These are phyloP conservation scores for Synanthedon tipuliformis DNA, from an alignment of 2,888 invertebrate genomes.

Conservation along the genomic window DNA sequence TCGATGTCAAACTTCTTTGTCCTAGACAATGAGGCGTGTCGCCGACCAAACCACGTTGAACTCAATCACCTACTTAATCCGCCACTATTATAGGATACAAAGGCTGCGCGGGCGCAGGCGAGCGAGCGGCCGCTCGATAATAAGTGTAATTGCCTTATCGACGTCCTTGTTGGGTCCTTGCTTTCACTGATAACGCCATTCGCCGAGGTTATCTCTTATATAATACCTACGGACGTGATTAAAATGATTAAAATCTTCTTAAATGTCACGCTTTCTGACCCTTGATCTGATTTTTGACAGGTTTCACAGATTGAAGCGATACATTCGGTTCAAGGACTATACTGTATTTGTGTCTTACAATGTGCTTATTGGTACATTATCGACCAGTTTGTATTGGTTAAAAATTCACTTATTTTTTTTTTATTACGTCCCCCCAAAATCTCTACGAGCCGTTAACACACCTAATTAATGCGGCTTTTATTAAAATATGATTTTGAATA, in stretches of 20 bases:
- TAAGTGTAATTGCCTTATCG: slow-evolving; percentile 53
- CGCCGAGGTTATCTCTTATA: slow-evolving; percentile 37
- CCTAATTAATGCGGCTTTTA: no score
- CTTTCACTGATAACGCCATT: slow-evolving; percentile 62
- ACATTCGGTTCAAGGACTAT: slow-evolving; percentile 1
- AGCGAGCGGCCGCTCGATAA: slow-evolving; percentile 32
- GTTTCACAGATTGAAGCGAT: neutral
- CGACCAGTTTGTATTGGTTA: no score
- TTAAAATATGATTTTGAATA: no score
- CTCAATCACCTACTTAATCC: slow-evolving; percentile 36
- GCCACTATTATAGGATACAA: slow-evolving; percentile 15
- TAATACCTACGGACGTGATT: slow-evolving; percentile 18
- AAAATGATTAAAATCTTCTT: slow-evolving; percentile 15
- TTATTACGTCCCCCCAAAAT: no score
- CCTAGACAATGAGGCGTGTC: slow-evolving; percentile 46
- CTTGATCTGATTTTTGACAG: slow-evolving; percentile 21
- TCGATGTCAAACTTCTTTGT: slow-evolving; percentile 14
- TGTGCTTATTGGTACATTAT: neutral
- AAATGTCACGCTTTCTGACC: slow-evolving; percentile 29
- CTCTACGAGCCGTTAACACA: no score
- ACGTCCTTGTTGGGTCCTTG: slow-evolving; percentile 60
- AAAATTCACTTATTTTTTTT: no score
- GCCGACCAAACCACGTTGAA: slow-evolving; percentile 15
- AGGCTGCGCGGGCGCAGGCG: slow-evolving; percentile 20
- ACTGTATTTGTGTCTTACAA: neutral